These are phyloP conservation scores for Heteronetta atricapilla DNA, from an alignment of 2,113 vertebrate species.

Conservation along the genomic window DNA sequence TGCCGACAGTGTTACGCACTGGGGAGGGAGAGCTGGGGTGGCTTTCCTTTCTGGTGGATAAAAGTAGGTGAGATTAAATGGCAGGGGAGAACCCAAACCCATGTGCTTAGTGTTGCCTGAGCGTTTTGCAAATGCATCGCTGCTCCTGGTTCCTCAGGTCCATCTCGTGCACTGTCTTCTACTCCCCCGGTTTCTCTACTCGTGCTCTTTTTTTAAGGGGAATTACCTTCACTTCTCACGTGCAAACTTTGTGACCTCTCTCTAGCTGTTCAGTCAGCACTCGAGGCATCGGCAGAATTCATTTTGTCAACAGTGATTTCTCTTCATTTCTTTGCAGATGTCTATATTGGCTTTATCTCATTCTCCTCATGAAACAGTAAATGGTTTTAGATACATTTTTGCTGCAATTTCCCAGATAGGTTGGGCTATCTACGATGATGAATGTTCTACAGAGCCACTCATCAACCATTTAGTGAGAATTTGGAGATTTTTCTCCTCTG, in stretches of 20 bases:
- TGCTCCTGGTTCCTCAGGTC: background rate
- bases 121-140: background rate
- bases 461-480: background rate
- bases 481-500: background rate
- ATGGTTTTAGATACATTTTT: background rate
- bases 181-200: background rate
- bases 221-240: background rate
- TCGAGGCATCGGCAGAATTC: background rate
- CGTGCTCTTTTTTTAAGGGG: background rate
- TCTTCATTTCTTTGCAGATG: slow-evolving; percentile 16
- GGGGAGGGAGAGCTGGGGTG: background rate
- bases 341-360: background rate
- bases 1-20: background rate
- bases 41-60: background rate
- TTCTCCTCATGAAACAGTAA: background rate
- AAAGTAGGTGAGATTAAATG: slow-evolving; percentile 5
- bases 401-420: slow-evolving; percentile 14
- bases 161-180: background rate
- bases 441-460: background rate
- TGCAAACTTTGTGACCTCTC: background rate
- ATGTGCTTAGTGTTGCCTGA: background rate
- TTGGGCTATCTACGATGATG: slow-evolving; percentile 1
- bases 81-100: background rate
- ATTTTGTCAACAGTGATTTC: background rate
- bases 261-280: background rate